These are phyloP conservation scores for Calcarius lapponicus DNA, from an alignment of 2,797 vertebrate genomes.

Conservation along the genomic window DNA sequence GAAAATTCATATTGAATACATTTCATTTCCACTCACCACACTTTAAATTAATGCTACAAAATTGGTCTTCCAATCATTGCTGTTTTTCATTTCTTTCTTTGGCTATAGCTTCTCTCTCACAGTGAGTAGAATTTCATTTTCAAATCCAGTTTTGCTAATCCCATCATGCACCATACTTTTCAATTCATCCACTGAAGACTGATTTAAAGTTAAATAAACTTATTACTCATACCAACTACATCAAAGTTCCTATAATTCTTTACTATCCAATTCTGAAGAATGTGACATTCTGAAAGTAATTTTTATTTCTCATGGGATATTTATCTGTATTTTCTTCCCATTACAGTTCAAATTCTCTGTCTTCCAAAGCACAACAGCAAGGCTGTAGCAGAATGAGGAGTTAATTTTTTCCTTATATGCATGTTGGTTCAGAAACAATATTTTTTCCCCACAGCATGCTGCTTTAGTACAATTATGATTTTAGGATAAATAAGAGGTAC, in stretches of 20 bases:
- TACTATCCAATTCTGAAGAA: not conserved
- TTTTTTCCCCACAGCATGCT: not conserved
- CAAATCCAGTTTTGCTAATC: slow-evolving; percentile 15
- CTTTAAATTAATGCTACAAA: not conserved
- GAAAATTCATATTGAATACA: not conserved
- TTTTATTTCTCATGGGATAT: not conserved
- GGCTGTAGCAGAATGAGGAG: not conserved
- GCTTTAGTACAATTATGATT: not conserved
- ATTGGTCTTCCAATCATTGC: not conserved
- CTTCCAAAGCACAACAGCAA: not conserved
- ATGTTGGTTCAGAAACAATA: not conserved
- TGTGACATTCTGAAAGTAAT: not conserved
- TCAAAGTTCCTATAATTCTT: not conserved
- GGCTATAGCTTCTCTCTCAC: not conserved
- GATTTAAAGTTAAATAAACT: slow-evolving; percentile 9
- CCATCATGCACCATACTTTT: not conserved
- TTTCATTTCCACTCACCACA: not conserved
- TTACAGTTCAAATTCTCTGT: not conserved
- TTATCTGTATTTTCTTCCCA: not conserved
- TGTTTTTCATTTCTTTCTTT: not conserved
- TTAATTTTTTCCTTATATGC: not conserved
- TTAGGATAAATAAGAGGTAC: not conserved
- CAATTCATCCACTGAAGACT: not conserved
- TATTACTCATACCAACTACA: not conserved
- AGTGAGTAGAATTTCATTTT: not conserved